Percentiles rank a stretch among this genome's conserved stretches.
Evolutionary conservation across 2,113 vertebrate species (phyloP).

Genomic region (Sialia sialis): DNA sequence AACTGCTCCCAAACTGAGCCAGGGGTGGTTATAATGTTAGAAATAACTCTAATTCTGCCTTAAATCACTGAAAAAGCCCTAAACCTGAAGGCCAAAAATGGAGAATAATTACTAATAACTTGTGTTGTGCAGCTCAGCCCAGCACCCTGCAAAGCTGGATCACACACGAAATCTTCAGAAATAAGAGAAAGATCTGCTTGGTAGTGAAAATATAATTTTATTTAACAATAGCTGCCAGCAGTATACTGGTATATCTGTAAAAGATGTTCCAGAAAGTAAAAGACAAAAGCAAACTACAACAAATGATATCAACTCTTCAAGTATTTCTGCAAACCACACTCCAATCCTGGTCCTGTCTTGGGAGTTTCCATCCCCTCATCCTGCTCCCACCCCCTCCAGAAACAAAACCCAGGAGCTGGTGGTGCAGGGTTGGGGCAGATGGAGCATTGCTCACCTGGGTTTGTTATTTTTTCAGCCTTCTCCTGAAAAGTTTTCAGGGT

Average conservation of each 20-base stretch:
- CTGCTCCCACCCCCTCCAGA: not conserved
- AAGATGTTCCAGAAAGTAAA: slow-evolving; percentile 74
- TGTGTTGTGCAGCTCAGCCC: not conserved
- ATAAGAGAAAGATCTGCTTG: slow-evolving; percentile 48
- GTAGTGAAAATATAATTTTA: slow-evolving; percentile 86
- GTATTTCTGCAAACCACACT: slow-evolving; percentile 59
- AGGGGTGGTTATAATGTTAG: not conserved
- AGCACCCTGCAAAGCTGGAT: not conserved
- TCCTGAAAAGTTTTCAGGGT: not conserved
- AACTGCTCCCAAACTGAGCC: not conserved
- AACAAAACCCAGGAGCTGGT: not conserved
- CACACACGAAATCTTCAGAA: not conserved
- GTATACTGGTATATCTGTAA: slow-evolving; percentile 70
- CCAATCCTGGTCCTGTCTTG: not conserved
- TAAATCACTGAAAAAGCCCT: not conserved
- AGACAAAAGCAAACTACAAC: slow-evolving; percentile 69
- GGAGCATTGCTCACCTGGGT: not conserved
- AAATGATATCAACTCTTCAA: slow-evolving; percentile 62
- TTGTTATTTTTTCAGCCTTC: not conserved
- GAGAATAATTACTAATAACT: not conserved
- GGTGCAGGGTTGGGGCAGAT: not conserved
- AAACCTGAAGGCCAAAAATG: not conserved
- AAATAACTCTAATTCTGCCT: not conserved
- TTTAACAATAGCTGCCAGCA: slow-evolving; percentile 84
- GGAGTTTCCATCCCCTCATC: not conserved